Evolutionary conservation across 2,888 invertebrate genomes (phyloP).

Genomic region (Parasteatoda lunata): DNA sequence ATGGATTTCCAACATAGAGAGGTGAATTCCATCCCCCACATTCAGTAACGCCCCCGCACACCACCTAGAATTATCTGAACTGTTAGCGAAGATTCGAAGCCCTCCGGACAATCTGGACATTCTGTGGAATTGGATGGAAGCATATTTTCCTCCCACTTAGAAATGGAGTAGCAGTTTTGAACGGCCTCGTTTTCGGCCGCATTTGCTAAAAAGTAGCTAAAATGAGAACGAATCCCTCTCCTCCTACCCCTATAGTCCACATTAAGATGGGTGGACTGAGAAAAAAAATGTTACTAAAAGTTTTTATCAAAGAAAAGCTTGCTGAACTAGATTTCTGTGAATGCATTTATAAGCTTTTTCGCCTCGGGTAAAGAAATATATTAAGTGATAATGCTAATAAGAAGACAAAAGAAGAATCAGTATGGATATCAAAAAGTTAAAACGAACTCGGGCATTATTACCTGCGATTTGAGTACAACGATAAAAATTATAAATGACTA

Average conservation of each 20-base stretch:
- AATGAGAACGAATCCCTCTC: constrained; percentile 19
- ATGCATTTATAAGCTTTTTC: background rate
- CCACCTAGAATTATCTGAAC: constrained; percentile 59
- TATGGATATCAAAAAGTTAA: too few relatives aligned
- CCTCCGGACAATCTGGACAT: constrained; percentile 65
- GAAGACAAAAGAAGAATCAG: too few relatives aligned
- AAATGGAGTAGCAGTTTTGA: constrained; percentile 48
- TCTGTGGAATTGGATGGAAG: constrained; percentile 53
- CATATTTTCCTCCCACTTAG: constrained; percentile 63
- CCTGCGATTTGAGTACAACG: too few relatives aligned
- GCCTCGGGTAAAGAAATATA: too few relatives aligned
- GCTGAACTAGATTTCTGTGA: background rate
- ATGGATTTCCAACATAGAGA: constrained; percentile 58
- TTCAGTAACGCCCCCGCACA: constrained; percentile 10
- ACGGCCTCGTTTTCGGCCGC: constrained; percentile 36
- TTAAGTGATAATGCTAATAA: too few relatives aligned
- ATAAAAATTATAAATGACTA: too few relatives aligned
- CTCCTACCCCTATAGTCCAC: background rate
- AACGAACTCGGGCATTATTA: too few relatives aligned
- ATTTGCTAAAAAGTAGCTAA: constrained; percentile 53
- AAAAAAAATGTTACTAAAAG: background rate
- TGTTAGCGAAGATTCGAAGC: constrained; percentile 60
- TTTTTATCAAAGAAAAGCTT: background rate
- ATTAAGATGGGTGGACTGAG: background rate
- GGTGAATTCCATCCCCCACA: background rate